Evolutionary conservation across 2,888 invertebrate genomes (phyloP).

Genomic region (Latheticus oryzae): DNA sequence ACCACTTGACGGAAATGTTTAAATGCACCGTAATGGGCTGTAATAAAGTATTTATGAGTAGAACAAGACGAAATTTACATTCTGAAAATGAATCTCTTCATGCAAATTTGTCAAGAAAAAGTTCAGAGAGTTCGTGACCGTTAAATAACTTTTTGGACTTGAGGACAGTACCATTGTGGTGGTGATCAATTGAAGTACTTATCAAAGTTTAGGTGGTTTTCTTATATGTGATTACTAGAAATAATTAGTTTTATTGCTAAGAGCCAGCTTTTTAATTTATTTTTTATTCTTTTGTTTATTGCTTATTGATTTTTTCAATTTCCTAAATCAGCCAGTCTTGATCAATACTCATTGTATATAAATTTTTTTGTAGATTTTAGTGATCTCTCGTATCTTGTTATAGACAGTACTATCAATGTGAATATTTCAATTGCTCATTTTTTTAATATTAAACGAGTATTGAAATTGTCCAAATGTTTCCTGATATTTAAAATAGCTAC

Average conservation of each 20-base stretch:
- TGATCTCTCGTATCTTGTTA: constrained; percentile 63
- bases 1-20: constrained; percentile 77
- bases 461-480: constrained; percentile 40
- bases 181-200: constrained; percentile 60
- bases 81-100: constrained; percentile 75
- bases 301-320: too few relatives aligned
- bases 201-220: constrained; percentile 53
- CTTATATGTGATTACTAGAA: constrained; percentile 63
- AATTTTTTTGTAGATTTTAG: constrained; percentile 54
- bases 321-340: constrained; percentile 59
- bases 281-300: constrained; percentile 56
- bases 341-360: constrained; percentile 63
- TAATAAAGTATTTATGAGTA: constrained; percentile 81
- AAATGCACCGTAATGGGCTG: constrained; percentile 83
- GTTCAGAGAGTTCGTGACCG: constrained; percentile 63
- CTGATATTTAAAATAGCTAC: constrained; percentile 26
- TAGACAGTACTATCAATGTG: constrained; percentile 57
- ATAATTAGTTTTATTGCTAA: constrained; percentile 59
- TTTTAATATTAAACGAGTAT: constrained; percentile 46
- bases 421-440: constrained; percentile 62
- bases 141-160: constrained; percentile 59
- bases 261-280: constrained; percentile 60
- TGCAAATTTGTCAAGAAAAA: constrained; percentile 62
- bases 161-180: constrained; percentile 64
- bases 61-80: constrained; percentile 82